Conservation (phyloP, 2,888 invertebrate species). For the Notocelia uddmanniana region DNA sequence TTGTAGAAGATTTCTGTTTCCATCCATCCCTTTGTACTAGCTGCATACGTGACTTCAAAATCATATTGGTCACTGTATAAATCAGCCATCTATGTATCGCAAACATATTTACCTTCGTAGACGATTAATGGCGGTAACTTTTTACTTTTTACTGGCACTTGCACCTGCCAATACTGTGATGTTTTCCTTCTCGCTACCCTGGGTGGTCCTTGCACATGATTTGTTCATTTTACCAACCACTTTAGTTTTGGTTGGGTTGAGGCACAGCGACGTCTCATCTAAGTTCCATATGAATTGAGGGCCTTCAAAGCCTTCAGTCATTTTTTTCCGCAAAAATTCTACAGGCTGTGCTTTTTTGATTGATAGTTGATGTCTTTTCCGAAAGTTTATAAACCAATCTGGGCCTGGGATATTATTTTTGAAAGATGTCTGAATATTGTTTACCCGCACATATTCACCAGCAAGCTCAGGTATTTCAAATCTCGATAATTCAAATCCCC, state of each 20-base stretch:
- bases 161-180: slow-evolving; percentile 44
- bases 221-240: slow-evolving; percentile 50
- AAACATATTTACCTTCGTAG: slow-evolving; percentile 4
- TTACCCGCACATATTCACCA: no score
- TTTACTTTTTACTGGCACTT: slow-evolving; percentile 20
- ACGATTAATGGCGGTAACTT: slow-evolving; percentile 6
- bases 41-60: slow-evolving; percentile 52
- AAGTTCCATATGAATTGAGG: slow-evolving; percentile 50
- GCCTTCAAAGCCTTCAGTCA: slow-evolving; percentile 41
- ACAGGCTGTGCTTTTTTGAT: slow-evolving; percentile 53
- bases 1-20: slow-evolving; percentile 57
- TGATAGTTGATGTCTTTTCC: no score
- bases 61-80: background rate
- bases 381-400: no score
- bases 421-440: no score
- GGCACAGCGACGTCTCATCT: slow-evolving; percentile 50
- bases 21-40: no score
- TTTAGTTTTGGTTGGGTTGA: slow-evolving; percentile 53
- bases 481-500: no score
- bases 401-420: no score
- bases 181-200: slow-evolving; percentile 48
- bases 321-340: slow-evolving; percentile 28
- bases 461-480: no score
- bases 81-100: background rate
- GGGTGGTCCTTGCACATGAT: slow-evolving; percentile 49